Conservation (phyloP, 1,140 invertebrate species). For the Drosophila seguyi region DNA sequence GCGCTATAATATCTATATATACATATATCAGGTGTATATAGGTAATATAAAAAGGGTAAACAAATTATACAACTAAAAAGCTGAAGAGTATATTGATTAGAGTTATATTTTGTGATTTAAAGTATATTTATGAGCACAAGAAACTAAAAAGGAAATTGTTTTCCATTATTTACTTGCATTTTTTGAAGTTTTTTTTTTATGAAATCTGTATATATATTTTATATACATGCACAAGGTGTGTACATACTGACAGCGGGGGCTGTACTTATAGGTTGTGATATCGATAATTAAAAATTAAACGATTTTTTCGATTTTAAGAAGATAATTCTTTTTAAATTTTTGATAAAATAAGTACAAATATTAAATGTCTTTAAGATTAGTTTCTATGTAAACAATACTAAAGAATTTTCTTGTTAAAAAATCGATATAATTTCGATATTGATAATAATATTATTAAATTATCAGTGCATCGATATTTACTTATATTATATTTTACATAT, state of each 20-base stretch:
- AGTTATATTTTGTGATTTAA: no score
- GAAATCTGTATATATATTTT: not conserved
- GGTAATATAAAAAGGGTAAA: no score
- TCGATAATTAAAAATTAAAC: not conserved
- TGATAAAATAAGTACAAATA: no score
- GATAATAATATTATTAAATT: no score
- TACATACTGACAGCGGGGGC: not conserved
- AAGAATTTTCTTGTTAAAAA: no score
- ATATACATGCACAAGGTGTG: not conserved
- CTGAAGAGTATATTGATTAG: not conserved
- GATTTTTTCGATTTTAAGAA: not conserved
- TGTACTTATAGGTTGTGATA: not conserved
- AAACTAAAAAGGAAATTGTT: not conserved
- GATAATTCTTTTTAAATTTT: no score
- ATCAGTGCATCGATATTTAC: no score
- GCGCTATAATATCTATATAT: constrained; percentile 31
- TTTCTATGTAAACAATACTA: no score
- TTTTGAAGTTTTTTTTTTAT: not conserved
- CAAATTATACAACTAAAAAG: not conserved
- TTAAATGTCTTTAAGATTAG: no score
- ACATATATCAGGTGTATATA: not conserved
- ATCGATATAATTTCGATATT: no score
- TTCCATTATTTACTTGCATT: not conserved
- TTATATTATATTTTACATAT: no score
- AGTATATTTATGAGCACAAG: not conserved